Evolutionary conservation across 2,797 vertebrate species (phyloP).

Genomic region (Gadopsis bispinosus): DNA sequence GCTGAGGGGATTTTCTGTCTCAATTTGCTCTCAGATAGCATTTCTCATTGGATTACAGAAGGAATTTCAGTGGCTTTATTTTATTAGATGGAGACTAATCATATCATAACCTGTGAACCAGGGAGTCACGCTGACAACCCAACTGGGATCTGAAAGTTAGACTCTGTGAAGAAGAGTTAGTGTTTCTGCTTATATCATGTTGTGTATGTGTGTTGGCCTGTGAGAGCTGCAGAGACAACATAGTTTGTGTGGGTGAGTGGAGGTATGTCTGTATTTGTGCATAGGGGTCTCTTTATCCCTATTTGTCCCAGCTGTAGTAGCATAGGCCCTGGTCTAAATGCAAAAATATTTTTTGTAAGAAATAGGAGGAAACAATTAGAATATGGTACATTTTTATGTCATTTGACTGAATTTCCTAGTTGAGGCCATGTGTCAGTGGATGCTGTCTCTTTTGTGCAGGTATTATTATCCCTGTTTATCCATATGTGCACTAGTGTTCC

Average conservation of each 20-base stretch:
- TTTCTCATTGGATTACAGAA: conserved; percentile 58
- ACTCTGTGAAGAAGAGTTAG: conserved; percentile 6
- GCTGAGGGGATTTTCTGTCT: conserved; percentile 43
- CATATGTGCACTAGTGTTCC: conserved; percentile 24
- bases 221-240: neutral
- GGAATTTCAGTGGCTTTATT: conserved; percentile 60
- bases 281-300: neutral
- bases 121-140: conserved; percentile 25
- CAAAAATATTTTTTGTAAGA: neutral
- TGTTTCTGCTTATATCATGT: conserved; percentile 1
- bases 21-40: conserved; percentile 36
- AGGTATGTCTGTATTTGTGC: neutral
- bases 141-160: conserved; percentile 42
- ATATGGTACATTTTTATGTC: no score
- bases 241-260: neutral
- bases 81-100: conserved; percentile 65
- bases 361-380: no score
- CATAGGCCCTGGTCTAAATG: neutral
- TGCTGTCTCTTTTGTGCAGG: neutral
- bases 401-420: neutral
- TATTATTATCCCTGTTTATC: neutral
- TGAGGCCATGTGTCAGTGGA: neutral
- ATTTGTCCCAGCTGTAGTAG: neutral
- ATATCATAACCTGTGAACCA: conserved; percentile 51
- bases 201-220: neutral